These are phyloP conservation scores for Cacoxenus indagator DNA, from an alignment of 2,888 invertebrate species.

Conservation along the genomic window DNA sequence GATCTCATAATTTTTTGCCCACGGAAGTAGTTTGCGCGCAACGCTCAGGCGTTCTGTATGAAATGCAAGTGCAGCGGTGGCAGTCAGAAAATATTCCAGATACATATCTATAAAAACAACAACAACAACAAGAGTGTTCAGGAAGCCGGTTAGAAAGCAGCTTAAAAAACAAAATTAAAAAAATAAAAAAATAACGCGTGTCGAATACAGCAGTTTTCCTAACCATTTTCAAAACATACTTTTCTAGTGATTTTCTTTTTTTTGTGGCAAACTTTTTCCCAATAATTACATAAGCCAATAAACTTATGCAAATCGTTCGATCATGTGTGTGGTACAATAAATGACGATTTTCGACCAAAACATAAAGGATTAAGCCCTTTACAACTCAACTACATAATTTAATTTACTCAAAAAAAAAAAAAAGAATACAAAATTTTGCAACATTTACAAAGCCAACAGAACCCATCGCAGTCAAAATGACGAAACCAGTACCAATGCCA, in stretches of 20 bases:
- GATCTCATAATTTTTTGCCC: constrained; percentile 15
- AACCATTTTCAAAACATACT: background rate
- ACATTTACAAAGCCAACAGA: background rate
- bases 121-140: background rate
- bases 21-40: constrained; percentile 13
- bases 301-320: background rate
- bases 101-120: background rate
- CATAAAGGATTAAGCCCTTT: background rate
- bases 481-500: constrained; percentile 59
- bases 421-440: constrained; percentile 14
- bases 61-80: background rate
- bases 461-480: constrained; percentile 56
- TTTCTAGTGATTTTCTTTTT: background rate
- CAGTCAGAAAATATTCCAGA: background rate
- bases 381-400: background rate
- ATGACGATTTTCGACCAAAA: background rate
- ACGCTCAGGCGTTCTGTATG: constrained; percentile 3
- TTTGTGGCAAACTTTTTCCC: background rate
- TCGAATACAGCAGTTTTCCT: no score
- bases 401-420: constrained; percentile 18
- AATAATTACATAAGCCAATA: background rate
- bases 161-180: background rate
- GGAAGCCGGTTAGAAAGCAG: background rate
- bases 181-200: background rate
- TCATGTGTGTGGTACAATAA: background rate